Conservation (phyloP, 2,797 vertebrate species). For the Lepilemur septentrionalis region DNA sequence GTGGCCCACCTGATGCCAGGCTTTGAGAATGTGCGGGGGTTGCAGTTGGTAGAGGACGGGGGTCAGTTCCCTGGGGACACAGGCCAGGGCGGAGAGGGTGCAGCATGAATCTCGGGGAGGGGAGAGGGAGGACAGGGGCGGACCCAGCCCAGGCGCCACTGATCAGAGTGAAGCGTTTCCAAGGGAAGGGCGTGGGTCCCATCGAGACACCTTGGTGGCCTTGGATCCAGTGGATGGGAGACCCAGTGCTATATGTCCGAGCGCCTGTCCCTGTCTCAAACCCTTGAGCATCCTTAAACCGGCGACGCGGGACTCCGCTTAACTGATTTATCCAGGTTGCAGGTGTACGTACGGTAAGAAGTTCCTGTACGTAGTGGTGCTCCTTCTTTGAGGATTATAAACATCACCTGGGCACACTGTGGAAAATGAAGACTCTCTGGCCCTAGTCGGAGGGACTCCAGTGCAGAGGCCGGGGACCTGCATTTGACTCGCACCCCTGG, state of each 20-base stretch:
- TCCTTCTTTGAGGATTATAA: accelerated
- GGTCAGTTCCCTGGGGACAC: accelerated
- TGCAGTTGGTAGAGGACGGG: neutral
- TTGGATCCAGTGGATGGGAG: accelerated
- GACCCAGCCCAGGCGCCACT: neutral
- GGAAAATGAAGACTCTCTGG: accelerated
- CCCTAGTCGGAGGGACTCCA: accelerated
- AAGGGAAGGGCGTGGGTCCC: neutral
- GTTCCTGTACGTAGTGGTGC: neutral
- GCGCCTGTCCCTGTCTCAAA: neutral
- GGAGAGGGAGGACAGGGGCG: neutral
- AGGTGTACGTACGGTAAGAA: neutral
- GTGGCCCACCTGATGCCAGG: neutral
- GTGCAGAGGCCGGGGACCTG: neutral
- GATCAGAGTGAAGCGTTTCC: neutral
- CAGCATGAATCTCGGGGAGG: neutral
- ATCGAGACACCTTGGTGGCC: accelerated
- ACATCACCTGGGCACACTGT: neutral
- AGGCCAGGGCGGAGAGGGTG: neutral
- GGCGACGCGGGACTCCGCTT: accelerated
- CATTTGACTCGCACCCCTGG: accelerated
- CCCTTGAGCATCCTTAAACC: too few relatives aligned
- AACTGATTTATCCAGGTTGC: neutral
- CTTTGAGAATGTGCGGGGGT: neutral
- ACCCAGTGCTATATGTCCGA: accelerated